These are phyloP conservation scores for Drosophila prosaltans DNA, from an alignment of 1,140 invertebrate species.

Conservation along the genomic window DNA sequence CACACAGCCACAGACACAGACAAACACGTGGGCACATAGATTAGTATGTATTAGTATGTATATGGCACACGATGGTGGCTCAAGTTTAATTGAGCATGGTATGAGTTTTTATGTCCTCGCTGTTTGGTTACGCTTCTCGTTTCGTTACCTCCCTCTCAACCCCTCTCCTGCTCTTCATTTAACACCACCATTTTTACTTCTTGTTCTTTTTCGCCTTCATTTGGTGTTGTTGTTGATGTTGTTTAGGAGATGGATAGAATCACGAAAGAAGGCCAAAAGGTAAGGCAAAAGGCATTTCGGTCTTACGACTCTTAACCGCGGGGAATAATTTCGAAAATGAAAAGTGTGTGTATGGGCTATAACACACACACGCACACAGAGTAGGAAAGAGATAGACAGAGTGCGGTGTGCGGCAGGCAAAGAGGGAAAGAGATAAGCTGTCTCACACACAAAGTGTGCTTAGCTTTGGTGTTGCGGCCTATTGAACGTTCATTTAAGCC, in stretches of 20 bases:
- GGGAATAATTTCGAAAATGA: conserved; percentile 34
- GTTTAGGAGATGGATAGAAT: background rate
- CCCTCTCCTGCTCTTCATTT: too few relatives aligned
- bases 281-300: conserved; percentile 25
- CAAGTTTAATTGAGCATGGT: conserved; percentile 69
- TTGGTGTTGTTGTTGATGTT: too few relatives aligned
- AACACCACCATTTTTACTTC: background rate
- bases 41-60: conserved; percentile 70
- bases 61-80: conserved; percentile 50
- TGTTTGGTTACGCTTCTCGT: conserved; percentile 3
- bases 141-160: background rate
- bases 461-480: conserved; percentile 13
- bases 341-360: conserved; percentile 44
- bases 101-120: conserved; percentile 43
- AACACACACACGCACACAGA: background rate
- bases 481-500: conserved; percentile 18
- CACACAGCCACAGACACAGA: background rate
- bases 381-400: background rate
- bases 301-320: conserved; percentile 39
- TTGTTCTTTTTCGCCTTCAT: background rate
- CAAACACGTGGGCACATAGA: conserved; percentile 32
- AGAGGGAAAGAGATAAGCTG: conserved; percentile 12
- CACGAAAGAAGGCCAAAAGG: conserved; percentile 39
- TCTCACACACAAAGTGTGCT: conserved; percentile 8
- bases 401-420: background rate